These are phyloP conservation scores for Barnardius zonarius DNA, from an alignment of 2,113 vertebrate genomes.

Conservation along the genomic window DNA sequence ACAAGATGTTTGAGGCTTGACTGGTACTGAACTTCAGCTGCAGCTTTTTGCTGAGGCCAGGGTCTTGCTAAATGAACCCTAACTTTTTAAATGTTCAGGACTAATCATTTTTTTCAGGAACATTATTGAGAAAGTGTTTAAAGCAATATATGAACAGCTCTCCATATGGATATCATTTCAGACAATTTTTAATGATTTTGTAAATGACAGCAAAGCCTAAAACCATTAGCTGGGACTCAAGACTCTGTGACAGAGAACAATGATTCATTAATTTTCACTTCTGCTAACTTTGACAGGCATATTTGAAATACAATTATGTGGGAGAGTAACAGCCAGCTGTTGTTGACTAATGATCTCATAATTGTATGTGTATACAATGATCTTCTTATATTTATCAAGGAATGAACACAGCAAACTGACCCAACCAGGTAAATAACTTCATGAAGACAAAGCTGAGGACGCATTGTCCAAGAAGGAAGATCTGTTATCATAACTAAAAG, in stretches of 20 bases:
- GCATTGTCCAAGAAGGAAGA: neutral
- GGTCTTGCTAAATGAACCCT: neutral
- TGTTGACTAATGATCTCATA: neutral
- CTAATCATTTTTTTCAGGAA: neutral
- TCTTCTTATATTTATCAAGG: neutral
- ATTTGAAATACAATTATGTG: conserved; percentile 25
- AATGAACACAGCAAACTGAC: neutral
- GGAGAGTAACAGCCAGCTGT: neutral
- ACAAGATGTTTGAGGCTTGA: neutral
- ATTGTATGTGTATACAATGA: neutral
- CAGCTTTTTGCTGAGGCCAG: neutral
- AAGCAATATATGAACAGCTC: neutral
- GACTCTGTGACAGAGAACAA: neutral
- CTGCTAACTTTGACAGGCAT: neutral
- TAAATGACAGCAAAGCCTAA: neutral
- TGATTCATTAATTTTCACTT: neutral
- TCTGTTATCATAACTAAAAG: neutral
- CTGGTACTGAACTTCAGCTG: neutral
- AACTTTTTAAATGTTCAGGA: neutral
- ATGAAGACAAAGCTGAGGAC: neutral
- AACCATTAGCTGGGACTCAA: neutral
- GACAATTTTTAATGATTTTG: neutral
- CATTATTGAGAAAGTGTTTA: neutral
- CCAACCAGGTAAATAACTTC: neutral
- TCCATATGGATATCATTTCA: neutral